Evolutionary conservation across 2,888 invertebrate genomes (phyloP).

Genomic region (Acanthosoma haemorrhoidale): DNA sequence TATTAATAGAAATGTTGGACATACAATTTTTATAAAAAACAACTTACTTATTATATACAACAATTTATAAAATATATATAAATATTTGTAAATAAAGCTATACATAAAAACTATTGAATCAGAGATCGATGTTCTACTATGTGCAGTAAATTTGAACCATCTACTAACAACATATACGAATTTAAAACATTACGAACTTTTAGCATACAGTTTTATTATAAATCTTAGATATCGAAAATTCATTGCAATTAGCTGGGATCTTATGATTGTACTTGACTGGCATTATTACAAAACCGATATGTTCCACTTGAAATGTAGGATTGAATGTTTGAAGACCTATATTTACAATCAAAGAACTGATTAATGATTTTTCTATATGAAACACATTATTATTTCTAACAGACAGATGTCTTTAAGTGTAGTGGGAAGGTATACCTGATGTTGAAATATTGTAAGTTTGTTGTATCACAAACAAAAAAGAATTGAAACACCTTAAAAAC

Average conservation of each 20-base stretch:
- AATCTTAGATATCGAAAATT: neutral
- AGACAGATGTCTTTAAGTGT: no score
- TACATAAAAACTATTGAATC: neutral
- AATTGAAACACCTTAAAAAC: no score
- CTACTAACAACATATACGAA: slow-evolving; percentile 17
- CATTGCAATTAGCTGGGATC: neutral
- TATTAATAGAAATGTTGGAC: slow-evolving; percentile 1
- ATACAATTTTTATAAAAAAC: slow-evolving; percentile 14
- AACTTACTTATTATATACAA: slow-evolving; percentile 25
- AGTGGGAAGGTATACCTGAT: no score
- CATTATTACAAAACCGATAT: slow-evolving; percentile 19
- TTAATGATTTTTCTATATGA: no score
- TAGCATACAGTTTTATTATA: neutral
- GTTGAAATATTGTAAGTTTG: no score
- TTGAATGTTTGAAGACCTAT: neutral
- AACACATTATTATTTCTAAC: no score
- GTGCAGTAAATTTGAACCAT: slow-evolving; percentile 8
- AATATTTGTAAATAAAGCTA: slow-evolving; percentile 17
- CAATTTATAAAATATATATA: slow-evolving; percentile 17
- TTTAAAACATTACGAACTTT: neutral
- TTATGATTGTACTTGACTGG: slow-evolving; percentile 4
- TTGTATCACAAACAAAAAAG: no score
- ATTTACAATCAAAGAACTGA: no score
- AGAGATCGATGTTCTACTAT: slow-evolving; percentile 7
- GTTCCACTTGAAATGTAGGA: neutral